phyloP scores from a whole-genome alignment of 1,140 invertebrate genomes.

The Caenorhabditis tropicalis region DNA sequence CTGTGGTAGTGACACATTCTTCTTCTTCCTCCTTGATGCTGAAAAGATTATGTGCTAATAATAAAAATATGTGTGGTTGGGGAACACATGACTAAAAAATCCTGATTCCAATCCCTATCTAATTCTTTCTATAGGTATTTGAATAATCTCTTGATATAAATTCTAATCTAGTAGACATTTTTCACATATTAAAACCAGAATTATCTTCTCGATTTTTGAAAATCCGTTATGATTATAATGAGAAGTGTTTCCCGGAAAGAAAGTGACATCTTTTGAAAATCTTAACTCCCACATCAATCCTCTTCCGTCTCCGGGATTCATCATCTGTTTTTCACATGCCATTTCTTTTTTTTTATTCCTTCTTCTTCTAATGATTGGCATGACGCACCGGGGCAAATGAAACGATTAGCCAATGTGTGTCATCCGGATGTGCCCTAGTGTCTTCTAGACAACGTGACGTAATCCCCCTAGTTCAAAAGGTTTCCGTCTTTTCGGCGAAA shows the following conservation, averaged over 20 bases:
- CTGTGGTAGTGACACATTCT: not conserved
- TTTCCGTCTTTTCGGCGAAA: not conserved
- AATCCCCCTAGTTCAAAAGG: not conserved
- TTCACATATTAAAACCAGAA: too few relatives aligned
- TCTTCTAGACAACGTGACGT: conserved; percentile 34
- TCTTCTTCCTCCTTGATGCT: not conserved
- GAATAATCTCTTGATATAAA: not conserved
- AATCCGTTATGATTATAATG: not conserved
- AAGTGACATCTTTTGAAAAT: not conserved
- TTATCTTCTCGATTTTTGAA: not conserved
- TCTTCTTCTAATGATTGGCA: not conserved
- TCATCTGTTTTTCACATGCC: not conserved
- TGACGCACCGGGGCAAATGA: conserved; percentile 15
- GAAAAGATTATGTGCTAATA: too few relatives aligned
- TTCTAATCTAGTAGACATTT: conserved; percentile 1
- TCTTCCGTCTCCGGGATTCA: not conserved
- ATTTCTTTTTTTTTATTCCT: not conserved
- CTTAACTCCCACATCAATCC: not conserved
- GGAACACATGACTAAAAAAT: too few relatives aligned
- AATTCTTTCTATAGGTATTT: not conserved
- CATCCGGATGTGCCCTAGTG: conserved; percentile 13
- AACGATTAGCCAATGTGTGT: conserved; percentile 15
- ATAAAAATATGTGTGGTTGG: too few relatives aligned
- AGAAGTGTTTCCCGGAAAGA: not conserved
- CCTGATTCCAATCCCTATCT: not conserved